Evolutionary conservation across 2,888 invertebrate genomes (phyloP).

Genomic region (Sarcophaga rosellei): DNA sequence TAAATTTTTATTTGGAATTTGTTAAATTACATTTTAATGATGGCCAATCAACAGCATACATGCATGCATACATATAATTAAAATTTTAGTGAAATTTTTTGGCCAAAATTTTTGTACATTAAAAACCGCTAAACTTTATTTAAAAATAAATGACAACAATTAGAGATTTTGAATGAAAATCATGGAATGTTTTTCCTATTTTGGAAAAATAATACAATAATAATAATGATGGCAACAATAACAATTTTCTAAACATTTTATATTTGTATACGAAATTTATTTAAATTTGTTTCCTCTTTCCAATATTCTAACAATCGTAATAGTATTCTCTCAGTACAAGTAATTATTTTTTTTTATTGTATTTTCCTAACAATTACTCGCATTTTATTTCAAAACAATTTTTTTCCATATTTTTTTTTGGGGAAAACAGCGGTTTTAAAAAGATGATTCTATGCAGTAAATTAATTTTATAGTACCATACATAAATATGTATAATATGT

Average conservation of each 20-base stretch:
- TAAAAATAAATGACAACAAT: slow-evolving; percentile 50
- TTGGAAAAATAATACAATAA: background rate
- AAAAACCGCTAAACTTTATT: slow-evolving; percentile 33
- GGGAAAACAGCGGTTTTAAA: slow-evolving; percentile 2
- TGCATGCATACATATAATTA: background rate
- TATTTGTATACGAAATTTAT: too few relatives aligned
- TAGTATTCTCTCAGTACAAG: too few relatives aligned
- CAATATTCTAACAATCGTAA: too few relatives aligned
- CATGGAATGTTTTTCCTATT: background rate
- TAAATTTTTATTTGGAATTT: background rate
- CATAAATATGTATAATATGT: background rate
- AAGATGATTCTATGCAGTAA: slow-evolving; percentile 30
- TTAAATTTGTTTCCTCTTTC: too few relatives aligned
- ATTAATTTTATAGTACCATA: background rate
- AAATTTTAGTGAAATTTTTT: slow-evolving; percentile 1
- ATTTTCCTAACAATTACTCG: background rate
- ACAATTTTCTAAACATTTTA: background rate
- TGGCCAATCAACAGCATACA: slow-evolving; percentile 35
- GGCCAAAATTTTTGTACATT: slow-evolving; percentile 2
- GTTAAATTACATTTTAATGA: slow-evolving; percentile 38
- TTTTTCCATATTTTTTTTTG: background rate
- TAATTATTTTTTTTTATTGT: background rate
- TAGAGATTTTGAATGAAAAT: slow-evolving; percentile 26
- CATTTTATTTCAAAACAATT: background rate
- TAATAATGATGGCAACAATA: slow-evolving; percentile 15